A percentile compares a stretch with the other conserved stretches of the same genome.
Conservation (phyloP, 2,113 vertebrate genomes). For the Centrocercus urophasianus region DNA sequence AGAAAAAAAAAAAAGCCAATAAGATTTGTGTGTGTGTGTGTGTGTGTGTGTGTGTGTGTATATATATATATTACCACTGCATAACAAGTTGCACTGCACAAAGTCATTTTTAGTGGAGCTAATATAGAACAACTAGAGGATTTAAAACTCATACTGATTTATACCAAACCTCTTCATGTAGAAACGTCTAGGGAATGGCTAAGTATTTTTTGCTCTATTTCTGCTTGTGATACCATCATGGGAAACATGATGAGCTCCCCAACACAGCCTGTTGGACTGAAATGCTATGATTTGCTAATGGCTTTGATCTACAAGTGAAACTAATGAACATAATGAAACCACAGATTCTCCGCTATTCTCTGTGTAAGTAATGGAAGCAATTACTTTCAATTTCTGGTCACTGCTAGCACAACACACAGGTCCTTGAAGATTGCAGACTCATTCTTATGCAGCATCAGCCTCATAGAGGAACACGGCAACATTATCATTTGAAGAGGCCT, state of each 20-base stretch:
- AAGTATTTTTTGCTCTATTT: not conserved
- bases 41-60: no score
- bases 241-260: not conserved
- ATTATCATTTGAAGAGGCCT: slow-evolving; percentile 70
- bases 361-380: slow-evolving; percentile 30
- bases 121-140: not conserved
- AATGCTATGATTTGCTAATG: not conserved
- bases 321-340: slow-evolving; percentile 21
- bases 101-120: not conserved
- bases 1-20: not conserved
- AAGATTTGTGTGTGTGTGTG: not conserved
- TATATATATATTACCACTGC: not conserved
- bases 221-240: accelerated
- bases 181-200: not conserved
- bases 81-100: not conserved
- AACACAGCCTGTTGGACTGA: not conserved
- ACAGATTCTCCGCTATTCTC: slow-evolving; percentile 23
- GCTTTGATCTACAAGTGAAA: not conserved
- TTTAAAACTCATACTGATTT: not conserved
- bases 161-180: not conserved
- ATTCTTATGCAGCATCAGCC: slow-evolving; percentile 64
- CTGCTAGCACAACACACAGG: slow-evolving; percentile 34
- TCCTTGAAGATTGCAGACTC: slow-evolving; percentile 55
- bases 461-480: slow-evolving; percentile 27
- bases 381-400: slow-evolving; percentile 54